phyloP scores from a whole-genome alignment of 2,888 invertebrate species.

The Drosophila aldrichi region DNA sequence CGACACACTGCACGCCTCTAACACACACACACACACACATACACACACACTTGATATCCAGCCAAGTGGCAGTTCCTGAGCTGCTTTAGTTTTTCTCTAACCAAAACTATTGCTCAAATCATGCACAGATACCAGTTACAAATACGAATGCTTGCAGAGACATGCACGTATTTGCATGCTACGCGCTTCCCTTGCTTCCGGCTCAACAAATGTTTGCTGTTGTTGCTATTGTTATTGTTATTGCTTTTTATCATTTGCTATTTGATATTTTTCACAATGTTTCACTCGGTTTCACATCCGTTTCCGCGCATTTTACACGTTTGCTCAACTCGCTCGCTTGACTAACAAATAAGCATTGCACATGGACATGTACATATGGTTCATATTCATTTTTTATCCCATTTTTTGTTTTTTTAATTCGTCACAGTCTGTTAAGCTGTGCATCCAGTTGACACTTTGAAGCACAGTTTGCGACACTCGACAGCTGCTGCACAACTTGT shows the following conservation, averaged over 20 bases:
- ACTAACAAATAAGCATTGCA: constrained; percentile 49
- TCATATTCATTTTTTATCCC: neutral
- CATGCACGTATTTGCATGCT: constrained; percentile 60
- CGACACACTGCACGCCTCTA: constrained; percentile 26
- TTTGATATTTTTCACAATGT: constrained; percentile 52
- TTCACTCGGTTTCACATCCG: constrained; percentile 45
- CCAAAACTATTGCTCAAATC: constrained; percentile 33
- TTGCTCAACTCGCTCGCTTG: constrained; percentile 64
- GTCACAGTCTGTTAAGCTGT: constrained; percentile 38
- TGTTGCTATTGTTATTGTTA: constrained; percentile 38
- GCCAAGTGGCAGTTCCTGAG: constrained; percentile 28
- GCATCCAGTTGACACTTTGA: constrained; percentile 60
- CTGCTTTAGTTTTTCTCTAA: constrained; percentile 9
- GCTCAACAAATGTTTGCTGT: constrained; percentile 44
- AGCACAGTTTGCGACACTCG: constrained; percentile 9
- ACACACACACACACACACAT: constrained; percentile 9
- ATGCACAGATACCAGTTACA: constrained; percentile 23
- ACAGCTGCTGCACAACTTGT: constrained; percentile 13
- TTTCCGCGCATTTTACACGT: constrained; percentile 64
- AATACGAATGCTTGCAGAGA: constrained; percentile 12
- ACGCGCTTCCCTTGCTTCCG: constrained; percentile 47
- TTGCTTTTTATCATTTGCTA: constrained; percentile 40
- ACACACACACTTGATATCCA: constrained; percentile 36
- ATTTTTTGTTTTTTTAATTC: constrained; percentile 12
- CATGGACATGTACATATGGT: constrained; percentile 3